Conservation (phyloP, 2,888 invertebrate genomes). For the Ectemnius continuus region DNA sequence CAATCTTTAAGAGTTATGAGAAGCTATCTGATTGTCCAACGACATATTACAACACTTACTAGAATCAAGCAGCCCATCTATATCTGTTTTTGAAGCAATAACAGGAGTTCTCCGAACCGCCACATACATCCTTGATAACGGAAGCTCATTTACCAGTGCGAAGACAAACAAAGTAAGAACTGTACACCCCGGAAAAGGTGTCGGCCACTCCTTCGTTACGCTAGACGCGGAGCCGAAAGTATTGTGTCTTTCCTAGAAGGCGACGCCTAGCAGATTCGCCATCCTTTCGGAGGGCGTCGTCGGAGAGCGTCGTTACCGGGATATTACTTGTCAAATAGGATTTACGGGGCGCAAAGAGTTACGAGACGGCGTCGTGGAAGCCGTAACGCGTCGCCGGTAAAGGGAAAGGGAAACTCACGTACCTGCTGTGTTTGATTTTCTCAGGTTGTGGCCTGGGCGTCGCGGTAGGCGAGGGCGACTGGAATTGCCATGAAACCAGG, state of each 20-base stretch:
- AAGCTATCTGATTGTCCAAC: no score
- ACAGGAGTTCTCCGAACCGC: no score
- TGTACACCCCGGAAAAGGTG: conserved; percentile 35
- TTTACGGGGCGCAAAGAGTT: not conserved
- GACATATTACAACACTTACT: no score
- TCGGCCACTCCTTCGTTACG: conserved; percentile 56
- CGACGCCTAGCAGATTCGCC: conserved; percentile 56
- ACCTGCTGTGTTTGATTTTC: conserved; percentile 81
- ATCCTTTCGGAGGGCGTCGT: conserved; percentile 31
- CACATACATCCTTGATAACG: no score
- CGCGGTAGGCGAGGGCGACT: conserved; percentile 78
- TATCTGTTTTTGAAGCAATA: no score
- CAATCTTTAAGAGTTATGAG: no score
- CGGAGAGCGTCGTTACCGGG: not conserved
- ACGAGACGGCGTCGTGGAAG: not conserved
- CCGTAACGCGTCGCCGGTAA: not conserved
- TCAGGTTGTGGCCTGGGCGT: conserved; percentile 77
- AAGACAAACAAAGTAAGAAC: conserved; percentile 30
- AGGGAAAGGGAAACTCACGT: conserved; percentile 31
- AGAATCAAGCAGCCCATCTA: no score
- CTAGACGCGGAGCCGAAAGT: conserved; percentile 33
- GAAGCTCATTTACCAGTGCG: conserved; percentile 7
- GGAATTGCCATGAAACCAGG: conserved; percentile 85
- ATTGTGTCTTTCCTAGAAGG: conserved; percentile 53
- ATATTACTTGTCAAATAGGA: not conserved